Base-by-base conservation (phyloP, 2,888 invertebrate species). In the Drosophila helvetica region DNA sequence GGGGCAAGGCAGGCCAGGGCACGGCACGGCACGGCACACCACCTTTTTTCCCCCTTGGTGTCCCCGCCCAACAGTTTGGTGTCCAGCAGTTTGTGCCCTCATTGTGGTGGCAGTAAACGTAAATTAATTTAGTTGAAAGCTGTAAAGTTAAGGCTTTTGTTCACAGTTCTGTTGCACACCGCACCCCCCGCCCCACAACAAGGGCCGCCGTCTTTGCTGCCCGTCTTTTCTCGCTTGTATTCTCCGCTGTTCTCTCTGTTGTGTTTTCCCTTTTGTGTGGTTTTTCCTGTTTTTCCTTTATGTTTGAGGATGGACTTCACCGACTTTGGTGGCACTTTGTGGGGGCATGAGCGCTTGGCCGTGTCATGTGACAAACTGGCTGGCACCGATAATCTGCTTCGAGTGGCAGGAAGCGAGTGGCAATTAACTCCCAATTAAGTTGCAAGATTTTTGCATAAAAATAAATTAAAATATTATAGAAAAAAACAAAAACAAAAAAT, bases 121-220 rank as follows among this genome's bases (percentile, higher is more conserved):
- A 90, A 90, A 91, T 90, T 90, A 90, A 90, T 90, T 91, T 90
- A 85, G 87, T 88, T 86, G 90, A 90, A 91, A 90, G 91, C 89
- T 89, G 85, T 90, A 90, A 90, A 90, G 89, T 85, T 86, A 82
- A 90, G 86, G 88, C 86, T 87, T 38, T 86, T 80, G 83, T 87
- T 88, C 80, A 77, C 79, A 81, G 88, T 80, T 77, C 48, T 79
- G 77, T 78, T 17, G 30, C 45, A 30, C 30, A n/a, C 42, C 43
- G 3, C 30, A 2, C 30, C 33, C 33, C 4, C 3, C 10, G 3
- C 30, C 12, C 12, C 46, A 1, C 25, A 6, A 3, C 0, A 22
- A n/a, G n/a, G n/a, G n/a, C n/a, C n/a, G n/a, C n/a, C n/a, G 15
- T n/a, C 48, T 33, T 25, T 47, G 43, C 42, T 45, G 50, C 62